Conservation (phyloP, 37 sponge, comb jelly and placozoan species). For the Eunapius fragilis region DNA sequence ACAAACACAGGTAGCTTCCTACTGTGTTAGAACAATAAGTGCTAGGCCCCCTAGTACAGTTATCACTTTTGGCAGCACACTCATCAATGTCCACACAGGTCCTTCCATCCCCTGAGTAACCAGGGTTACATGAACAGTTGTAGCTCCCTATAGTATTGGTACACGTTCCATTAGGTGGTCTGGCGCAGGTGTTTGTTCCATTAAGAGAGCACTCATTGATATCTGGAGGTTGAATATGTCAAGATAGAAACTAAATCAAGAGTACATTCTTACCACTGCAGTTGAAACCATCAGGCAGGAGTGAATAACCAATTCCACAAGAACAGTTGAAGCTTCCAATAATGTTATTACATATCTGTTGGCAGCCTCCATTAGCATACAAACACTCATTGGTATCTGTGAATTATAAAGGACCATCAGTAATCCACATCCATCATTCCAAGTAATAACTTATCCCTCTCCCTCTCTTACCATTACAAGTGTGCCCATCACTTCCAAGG, state of each 20-base stretch:
- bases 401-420: background rate
- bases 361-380: constrained; percentile 16
- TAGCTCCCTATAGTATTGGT: background rate
- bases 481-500: constrained; percentile 4
- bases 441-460: background rate
- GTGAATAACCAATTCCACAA: constrained; percentile 7
- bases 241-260: background rate
- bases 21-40: background rate
- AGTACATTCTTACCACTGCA: constrained; percentile 14
- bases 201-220: background rate
- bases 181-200: background rate
- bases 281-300: background rate
- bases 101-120: too few species aligned
- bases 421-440: background rate
- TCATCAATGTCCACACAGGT: constrained; percentile 17
- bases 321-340: constrained; percentile 24
- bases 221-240: background rate
- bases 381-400: constrained; percentile 16
- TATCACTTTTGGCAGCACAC: background rate
- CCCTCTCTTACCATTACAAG: background rate
- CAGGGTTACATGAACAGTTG: too few species aligned
- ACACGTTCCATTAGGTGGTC: background rate
- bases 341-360: constrained; percentile 1
- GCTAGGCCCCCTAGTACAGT: background rate
- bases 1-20: background rate